These are phyloP conservation scores for Augochlora pura DNA, from an alignment of 1,140 invertebrate genomes.

Conservation along the genomic window DNA sequence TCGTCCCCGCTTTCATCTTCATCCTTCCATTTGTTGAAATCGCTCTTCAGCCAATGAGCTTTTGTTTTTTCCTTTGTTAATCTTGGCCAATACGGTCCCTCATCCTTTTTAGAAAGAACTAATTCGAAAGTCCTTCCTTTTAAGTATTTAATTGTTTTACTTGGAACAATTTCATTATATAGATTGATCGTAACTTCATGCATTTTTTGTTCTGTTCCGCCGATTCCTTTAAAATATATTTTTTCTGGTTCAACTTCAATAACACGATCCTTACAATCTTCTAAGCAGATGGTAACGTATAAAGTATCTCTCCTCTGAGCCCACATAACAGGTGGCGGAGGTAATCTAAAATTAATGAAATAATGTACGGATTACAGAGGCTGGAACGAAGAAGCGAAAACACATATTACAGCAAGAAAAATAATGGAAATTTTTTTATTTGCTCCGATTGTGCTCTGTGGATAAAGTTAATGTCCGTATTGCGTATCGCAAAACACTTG, in stretches of 20 bases:
- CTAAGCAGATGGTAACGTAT: constrained; percentile 93
- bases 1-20: constrained; percentile 92
- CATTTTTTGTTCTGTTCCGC: constrained; percentile 91
- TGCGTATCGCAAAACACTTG: no score
- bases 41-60: constrained; percentile 97
- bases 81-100: constrained; percentile 92
- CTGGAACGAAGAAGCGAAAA: no score
- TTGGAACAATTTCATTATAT: constrained; percentile 90
- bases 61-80: constrained; percentile 94
- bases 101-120: constrained; percentile 83
- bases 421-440: no score
- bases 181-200: constrained; percentile 93
- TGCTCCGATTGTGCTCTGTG: no score
- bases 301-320: constrained; percentile 91
- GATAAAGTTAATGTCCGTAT: no score
- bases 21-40: constrained; percentile 98
- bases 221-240: constrained; percentile 91
- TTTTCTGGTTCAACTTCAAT: constrained; percentile 90
- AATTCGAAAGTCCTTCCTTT: constrained; percentile 83
- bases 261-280: constrained; percentile 92
- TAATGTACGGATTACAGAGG: not conserved
- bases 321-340: constrained; percentile 93
- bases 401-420: no score
- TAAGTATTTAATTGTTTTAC: constrained; percentile 85
- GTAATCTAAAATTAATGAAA: constrained; percentile 73